A percentile compares a stretch with the other conserved stretches of the same genome.
phyloP scores from a whole-genome alignment of 2,888 invertebrate species.

The Spilarctia lutea region DNA sequence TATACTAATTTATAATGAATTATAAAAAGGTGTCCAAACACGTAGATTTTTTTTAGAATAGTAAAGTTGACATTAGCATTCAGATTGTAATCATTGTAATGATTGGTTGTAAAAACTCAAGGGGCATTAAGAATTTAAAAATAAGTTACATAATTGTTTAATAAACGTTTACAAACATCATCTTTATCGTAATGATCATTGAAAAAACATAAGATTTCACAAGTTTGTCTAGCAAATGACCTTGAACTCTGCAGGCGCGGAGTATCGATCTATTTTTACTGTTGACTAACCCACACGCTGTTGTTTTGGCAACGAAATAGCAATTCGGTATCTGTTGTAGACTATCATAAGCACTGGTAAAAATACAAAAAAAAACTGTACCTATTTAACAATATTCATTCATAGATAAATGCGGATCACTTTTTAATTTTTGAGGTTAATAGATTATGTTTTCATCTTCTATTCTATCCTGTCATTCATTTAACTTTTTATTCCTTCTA shows the following conservation, averaged over 20 bases:
- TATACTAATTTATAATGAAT: neutral
- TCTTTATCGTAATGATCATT: neutral
- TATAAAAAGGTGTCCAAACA: too few relatives aligned
- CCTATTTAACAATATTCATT: too few relatives aligned
- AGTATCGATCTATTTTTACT: slow-evolving; percentile 1
- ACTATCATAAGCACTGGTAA: neutral
- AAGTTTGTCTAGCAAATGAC: neutral
- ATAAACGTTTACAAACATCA: neutral
- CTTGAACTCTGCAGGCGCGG: neutral
- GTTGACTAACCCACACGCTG: neutral
- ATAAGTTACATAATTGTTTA: too few relatives aligned
- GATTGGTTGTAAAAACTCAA: neutral
- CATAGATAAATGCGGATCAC: too few relatives aligned
- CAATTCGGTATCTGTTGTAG: neutral
- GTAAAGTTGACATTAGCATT: neutral
- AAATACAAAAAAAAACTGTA: neutral
- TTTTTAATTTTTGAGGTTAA: too few relatives aligned
- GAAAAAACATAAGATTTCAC: neutral
- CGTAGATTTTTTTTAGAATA: neutral
- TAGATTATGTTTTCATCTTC: too few relatives aligned
- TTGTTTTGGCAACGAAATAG: neutral
- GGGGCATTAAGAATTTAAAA: neutral
- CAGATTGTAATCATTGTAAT: neutral
- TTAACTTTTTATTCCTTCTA: too few relatives aligned
- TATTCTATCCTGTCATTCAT: too few relatives aligned